Conservation (phyloP, 92 coral and sea anemone species). For the Nematostella vectensis region DNA sequence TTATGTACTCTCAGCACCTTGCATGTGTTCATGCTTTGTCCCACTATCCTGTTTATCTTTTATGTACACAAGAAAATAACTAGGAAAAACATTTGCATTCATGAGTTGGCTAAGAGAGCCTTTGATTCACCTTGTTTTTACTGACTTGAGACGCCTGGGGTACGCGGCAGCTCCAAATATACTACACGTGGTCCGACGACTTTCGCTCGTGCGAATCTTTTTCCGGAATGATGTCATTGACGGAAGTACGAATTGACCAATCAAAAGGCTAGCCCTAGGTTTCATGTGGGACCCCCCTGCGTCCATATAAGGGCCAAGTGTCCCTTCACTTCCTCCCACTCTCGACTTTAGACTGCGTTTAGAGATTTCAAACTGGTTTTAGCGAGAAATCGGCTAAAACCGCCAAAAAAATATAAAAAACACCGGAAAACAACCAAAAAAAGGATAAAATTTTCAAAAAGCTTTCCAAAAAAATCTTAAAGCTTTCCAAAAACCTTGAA, state of each 20-base stretch:
- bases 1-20: too few relatives aligned
- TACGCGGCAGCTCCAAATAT: too few relatives aligned
- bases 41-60: too few relatives aligned
- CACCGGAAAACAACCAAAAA: slow-evolving; percentile 64
- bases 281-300: neutral
- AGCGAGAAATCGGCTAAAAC: slow-evolving; percentile 77
- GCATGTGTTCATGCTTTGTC: too few relatives aligned
- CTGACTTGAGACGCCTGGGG: too few relatives aligned
- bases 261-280: neutral
- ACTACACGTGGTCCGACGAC: too few relatives aligned
- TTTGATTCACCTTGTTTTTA: too few relatives aligned
- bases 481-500: slow-evolving; percentile 44
- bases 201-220: too few relatives aligned
- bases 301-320: slow-evolving; percentile 34
- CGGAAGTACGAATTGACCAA: neutral
- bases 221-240: neutral
- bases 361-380: slow-evolving; percentile 61
- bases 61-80: too few relatives aligned
- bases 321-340: slow-evolving; percentile 71
- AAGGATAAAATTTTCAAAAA: slow-evolving; percentile 63
- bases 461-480: slow-evolving; percentile 66
- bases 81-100: too few relatives aligned
- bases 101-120: too few relatives aligned
- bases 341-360: slow-evolving; percentile 58
- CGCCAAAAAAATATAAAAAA: slow-evolving; percentile 78